phyloP scores from a whole-genome alignment of 1,140 invertebrate species.

The Paracyclopina nana region DNA sequence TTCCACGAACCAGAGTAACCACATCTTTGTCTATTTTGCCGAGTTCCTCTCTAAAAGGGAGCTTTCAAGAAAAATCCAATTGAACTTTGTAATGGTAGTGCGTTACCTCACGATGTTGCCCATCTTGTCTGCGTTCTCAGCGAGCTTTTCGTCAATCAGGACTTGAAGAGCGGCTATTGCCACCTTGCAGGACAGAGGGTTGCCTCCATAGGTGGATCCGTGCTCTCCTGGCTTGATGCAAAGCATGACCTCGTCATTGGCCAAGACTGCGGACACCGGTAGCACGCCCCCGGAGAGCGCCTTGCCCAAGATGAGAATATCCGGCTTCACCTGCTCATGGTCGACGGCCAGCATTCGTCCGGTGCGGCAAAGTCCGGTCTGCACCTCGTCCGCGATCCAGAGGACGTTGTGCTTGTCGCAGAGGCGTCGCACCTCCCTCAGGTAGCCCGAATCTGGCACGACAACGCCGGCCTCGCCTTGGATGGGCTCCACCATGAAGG shows the following conservation, averaged over 20 bases:
- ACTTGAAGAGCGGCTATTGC: slow-evolving; percentile 29
- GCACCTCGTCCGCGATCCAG: slow-evolving; percentile 95
- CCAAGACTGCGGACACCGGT: slow-evolving; percentile 73
- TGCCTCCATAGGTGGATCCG: slow-evolving; percentile 96
- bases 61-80: too few relatives aligned
- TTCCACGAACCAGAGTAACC: slow-evolving; percentile 60
- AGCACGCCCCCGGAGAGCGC: slow-evolving; percentile 89
- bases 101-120: slow-evolving; percentile 56
- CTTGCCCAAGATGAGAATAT: slow-evolving; percentile 87
- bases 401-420: slow-evolving; percentile 87
- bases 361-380: slow-evolving; percentile 75
- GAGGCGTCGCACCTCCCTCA: slow-evolving; percentile 36
- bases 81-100: too few relatives aligned
- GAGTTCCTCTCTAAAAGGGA: too few relatives aligned
- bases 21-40: slow-evolving; percentile 45
- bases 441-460: slow-evolving; percentile 71
- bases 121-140: slow-evolving; percentile 63
- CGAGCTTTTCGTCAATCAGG: slow-evolving; percentile 68
- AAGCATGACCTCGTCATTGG: slow-evolving; percentile 67
- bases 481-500: slow-evolving; percentile 98
- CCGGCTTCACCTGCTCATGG: slow-evolving; percentile 77
- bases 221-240: slow-evolving; percentile 84
- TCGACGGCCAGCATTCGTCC: slow-evolving; percentile 72
- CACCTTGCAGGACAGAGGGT: slow-evolving; percentile 76
- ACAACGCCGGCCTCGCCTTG: slow-evolving; percentile 96